phyloP scores from a whole-genome alignment of 2,113 vertebrate genomes.

The Aspidoscelis tigris region DNA sequence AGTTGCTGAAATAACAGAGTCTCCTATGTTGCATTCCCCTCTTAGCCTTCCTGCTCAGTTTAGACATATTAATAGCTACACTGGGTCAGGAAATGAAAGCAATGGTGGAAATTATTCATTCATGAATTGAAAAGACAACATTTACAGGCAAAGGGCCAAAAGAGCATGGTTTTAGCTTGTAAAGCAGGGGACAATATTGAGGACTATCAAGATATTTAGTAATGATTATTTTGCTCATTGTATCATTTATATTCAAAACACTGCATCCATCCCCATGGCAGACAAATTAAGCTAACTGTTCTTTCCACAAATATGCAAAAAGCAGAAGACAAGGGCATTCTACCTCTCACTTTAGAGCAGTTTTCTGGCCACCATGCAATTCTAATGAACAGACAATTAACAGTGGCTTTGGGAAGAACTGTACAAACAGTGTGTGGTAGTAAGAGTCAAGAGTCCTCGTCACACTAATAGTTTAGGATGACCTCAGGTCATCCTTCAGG shows the following conservation, averaged over 20 bases:
- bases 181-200: not conserved
- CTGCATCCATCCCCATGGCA: not conserved
- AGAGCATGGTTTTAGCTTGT: not conserved
- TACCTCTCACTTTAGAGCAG: too few relatives aligned
- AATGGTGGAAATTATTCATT: not conserved
- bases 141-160: not conserved
- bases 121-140: conserved; percentile 7
- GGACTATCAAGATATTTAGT: not conserved
- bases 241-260: not conserved
- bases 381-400: too few relatives aligned
- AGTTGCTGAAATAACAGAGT: conserved; percentile 18
- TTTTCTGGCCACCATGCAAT: too few relatives aligned
- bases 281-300: not conserved
- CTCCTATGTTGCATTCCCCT: conserved; percentile 18
- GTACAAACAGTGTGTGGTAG: too few relatives aligned
- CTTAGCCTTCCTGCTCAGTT: conserved; percentile 16
- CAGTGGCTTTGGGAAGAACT: too few relatives aligned
- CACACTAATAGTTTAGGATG: too few relatives aligned
- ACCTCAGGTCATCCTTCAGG: too few relatives aligned
- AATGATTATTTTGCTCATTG: not conserved
- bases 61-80: not conserved
- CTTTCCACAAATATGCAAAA: not conserved
- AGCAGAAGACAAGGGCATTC: not conserved
- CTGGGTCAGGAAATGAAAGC: not conserved
- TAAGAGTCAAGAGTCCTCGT: too few relatives aligned